These are phyloP conservation scores for Neosalanx taihuensis DNA, from an alignment of 2,797 vertebrate species.

Conservation along the genomic window DNA sequence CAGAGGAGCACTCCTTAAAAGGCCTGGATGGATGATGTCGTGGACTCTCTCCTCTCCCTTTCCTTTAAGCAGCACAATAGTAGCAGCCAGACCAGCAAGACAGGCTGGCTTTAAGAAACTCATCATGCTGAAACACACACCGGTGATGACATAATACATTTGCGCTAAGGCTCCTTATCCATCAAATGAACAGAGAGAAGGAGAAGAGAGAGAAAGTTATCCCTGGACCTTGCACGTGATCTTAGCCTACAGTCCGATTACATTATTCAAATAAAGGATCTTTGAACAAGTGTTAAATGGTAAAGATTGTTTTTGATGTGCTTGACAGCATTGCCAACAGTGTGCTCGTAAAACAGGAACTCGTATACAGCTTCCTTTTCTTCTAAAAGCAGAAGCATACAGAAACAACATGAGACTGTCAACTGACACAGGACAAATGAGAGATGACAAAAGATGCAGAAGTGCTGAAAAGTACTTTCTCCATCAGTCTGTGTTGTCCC, in stretches of 20 bases:
- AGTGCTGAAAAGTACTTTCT: conserved; percentile 31
- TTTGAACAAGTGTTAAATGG: too few species aligned
- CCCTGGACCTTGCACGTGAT: background rate
- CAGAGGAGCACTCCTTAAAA: conserved; percentile 80
- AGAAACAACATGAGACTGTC: conserved; percentile 16
- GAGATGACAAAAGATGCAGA: background rate
- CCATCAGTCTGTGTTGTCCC: too few species aligned
- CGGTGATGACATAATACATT: conserved; percentile 63
- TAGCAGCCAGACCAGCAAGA: conserved; percentile 32
- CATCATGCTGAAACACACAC: conserved; percentile 63
- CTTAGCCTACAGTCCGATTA: background rate
- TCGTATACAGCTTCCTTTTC: conserved; percentile 30
- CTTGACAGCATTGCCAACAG: too few species aligned
- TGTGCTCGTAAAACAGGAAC: background rate
- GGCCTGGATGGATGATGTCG: conserved; percentile 77
- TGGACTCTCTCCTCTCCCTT: conserved; percentile 50
- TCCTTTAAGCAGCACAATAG: conserved; percentile 50
- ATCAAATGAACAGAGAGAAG: conserved; percentile 35
- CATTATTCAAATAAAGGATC: background rate
- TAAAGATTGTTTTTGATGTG: too few species aligned
- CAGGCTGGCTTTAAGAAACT: conserved; percentile 50
- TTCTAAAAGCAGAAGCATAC: conserved; percentile 51
- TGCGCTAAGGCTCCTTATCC: conserved; percentile 55
- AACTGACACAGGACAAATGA: conserved; percentile 30
- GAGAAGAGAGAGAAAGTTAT: background rate